These are phyloP conservation scores for Antheraea pernyi DNA, from an alignment of 1,140 invertebrate species.

Conservation along the genomic window DNA sequence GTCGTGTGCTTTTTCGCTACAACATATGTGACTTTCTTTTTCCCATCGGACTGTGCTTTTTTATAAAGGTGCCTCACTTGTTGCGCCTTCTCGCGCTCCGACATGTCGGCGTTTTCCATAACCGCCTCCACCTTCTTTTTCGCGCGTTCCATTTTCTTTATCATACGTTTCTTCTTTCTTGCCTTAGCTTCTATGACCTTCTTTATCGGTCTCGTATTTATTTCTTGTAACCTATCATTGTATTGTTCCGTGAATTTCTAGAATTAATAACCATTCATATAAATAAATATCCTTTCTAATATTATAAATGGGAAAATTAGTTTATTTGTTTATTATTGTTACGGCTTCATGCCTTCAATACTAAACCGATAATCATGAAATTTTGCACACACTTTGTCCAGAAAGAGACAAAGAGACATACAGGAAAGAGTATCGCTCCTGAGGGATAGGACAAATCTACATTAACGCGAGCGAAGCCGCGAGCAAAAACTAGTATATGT, in stretches of 20 bases:
- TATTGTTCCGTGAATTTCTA: slow-evolving; percentile 82
- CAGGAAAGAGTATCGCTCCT: no score
- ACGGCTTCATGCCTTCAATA: no score
- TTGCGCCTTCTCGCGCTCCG: slow-evolving; percentile 93
- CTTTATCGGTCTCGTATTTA: slow-evolving; percentile 97
- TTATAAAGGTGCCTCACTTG: slow-evolving; percentile 97
- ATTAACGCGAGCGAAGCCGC: no score
- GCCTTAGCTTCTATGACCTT: slow-evolving; percentile 99
- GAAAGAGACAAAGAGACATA: no score
- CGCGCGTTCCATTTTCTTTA: slow-evolving; percentile 93
- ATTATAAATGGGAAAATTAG: no score
- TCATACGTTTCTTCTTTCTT: slow-evolving; percentile 94
- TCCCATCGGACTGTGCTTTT: slow-evolving; percentile 90
- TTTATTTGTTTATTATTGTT: no score
- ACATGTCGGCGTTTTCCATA: slow-evolving; percentile 93
- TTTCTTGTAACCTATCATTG: slow-evolving; percentile 88
- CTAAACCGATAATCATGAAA: no score
- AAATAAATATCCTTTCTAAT: no score
- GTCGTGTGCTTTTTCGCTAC: slow-evolving; percentile 94
- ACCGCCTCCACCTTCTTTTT: slow-evolving; percentile 97
- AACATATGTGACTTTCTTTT: slow-evolving; percentile 95
- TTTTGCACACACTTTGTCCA: no score
- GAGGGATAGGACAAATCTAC: no score
- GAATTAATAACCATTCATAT: background rate
- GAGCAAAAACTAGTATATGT: no score